Conservation (phyloP, 2,797 vertebrate species). For the Leptatherina wallacei region DNA sequence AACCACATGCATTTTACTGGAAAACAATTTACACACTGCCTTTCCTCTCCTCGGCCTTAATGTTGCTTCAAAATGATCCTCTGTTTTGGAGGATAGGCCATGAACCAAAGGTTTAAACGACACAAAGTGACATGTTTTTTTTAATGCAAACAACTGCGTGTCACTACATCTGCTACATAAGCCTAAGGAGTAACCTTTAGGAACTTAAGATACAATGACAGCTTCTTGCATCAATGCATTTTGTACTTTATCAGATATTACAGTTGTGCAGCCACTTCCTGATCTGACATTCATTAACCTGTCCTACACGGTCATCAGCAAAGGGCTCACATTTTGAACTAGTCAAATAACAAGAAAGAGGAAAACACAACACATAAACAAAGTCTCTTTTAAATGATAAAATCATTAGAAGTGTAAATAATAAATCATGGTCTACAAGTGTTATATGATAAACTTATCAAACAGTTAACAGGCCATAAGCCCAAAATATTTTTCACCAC, state of each 20-base stretch:
- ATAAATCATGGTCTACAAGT: neutral
- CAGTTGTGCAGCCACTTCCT: constrained; percentile 17
- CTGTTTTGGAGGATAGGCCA: constrained; percentile 19
- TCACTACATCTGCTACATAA: constrained; percentile 3
- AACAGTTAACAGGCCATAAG: constrained; percentile 3
- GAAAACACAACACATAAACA: neutral
- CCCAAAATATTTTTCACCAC: constrained; percentile 34
- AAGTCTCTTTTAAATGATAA: neutral
- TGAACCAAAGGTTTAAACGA: constrained; percentile 40
- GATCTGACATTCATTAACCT: constrained; percentile 54
- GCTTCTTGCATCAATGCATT: neutral
- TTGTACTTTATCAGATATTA: constrained; percentile 19
- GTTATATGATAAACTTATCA: constrained; percentile 2
- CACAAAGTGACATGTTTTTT: constrained; percentile 18
- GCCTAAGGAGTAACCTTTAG: constrained; percentile 2
- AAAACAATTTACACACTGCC: constrained; percentile 62
- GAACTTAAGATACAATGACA: neutral
- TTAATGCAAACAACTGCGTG: constrained; percentile 6
- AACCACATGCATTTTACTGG: constrained; percentile 59
- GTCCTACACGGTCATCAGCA: constrained; percentile 14
- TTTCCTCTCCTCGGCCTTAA: constrained; percentile 36
- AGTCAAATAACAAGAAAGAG: neutral
- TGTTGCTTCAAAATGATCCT: constrained; percentile 46
- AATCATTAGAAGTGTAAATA: neutral
- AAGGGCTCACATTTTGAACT: constrained; percentile 1